Percentiles rank a stretch among this genome's conserved stretches.
Conservation (phyloP, 2,888 invertebrate genomes). For the Metalampra italica region DNA sequence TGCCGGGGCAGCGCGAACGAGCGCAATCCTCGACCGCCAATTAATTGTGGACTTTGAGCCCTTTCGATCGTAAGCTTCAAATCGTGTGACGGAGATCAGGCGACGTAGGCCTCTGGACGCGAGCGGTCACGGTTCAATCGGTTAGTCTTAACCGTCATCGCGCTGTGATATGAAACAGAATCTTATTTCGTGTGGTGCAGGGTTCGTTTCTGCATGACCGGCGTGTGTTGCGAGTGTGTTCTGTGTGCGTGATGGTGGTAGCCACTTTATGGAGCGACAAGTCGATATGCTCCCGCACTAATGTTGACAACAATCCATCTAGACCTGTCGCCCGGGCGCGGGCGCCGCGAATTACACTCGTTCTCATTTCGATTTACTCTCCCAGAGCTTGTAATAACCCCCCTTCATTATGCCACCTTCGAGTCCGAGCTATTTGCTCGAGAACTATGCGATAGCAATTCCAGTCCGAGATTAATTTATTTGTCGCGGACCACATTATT, state of each 20-base stretch:
- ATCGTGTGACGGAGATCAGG: constrained; percentile 62
- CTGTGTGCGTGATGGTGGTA: constrained; percentile 15
- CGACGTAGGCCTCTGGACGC: constrained; percentile 56
- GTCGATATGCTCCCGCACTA: constrained; percentile 73
- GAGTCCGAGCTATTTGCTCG: constrained; percentile 32
- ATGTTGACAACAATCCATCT: constrained; percentile 76
- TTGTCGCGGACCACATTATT: constrained; percentile 56
- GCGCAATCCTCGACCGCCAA: constrained; percentile 63
- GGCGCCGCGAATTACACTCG: constrained; percentile 72
- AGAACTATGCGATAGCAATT: constrained; percentile 56
- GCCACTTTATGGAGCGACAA: constrained; percentile 54
- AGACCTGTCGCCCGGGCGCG: constrained; percentile 66
- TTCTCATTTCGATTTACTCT: constrained; percentile 73
- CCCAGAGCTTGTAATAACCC: constrained; percentile 50
- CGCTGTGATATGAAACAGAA: constrained; percentile 31
- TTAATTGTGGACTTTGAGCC: constrained; percentile 70
- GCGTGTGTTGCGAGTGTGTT: constrained; percentile 4
- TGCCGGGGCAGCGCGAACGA: constrained; percentile 73
- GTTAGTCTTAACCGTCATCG: constrained; percentile 37
- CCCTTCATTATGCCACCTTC: constrained; percentile 46
- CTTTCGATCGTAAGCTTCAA: constrained; percentile 63
- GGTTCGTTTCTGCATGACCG: constrained; percentile 25
- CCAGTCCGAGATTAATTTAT: constrained; percentile 59
- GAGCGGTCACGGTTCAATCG: constrained; percentile 41
- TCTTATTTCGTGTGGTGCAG: constrained; percentile 40